These are phyloP conservation scores for Sinosuthora webbiana DNA, from an alignment of 2,113 vertebrate genomes.

Conservation along the genomic window DNA sequence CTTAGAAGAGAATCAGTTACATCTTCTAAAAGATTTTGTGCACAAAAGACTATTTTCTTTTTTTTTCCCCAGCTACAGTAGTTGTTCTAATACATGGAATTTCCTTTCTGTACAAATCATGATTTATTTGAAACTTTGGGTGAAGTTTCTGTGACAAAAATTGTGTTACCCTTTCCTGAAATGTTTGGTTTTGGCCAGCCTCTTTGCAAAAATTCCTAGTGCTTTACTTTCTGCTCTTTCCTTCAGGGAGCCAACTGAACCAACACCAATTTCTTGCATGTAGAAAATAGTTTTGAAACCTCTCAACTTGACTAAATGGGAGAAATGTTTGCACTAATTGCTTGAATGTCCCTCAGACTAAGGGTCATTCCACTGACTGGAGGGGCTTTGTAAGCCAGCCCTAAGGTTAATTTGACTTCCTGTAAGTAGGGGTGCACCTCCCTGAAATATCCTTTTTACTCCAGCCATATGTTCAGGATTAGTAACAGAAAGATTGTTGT, in stretches of 20 bases:
- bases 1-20: background rate
- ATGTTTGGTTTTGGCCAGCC: fast-evolving
- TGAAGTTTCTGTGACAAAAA: background rate
- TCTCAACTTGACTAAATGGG: background rate
- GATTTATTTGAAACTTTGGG: background rate
- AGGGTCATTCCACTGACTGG: background rate
- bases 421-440: background rate
- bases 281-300: background rate
- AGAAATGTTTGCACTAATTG: background rate
- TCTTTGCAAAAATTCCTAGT: background rate
- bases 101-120: background rate
- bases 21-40: background rate
- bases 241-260: background rate
- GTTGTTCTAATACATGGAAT: background rate
- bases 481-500: background rate
- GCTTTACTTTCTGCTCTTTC: background rate
- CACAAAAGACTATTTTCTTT: background rate
- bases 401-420: background rate
- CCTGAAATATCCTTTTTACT: background rate
- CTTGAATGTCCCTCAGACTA: background rate
- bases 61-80: background rate
- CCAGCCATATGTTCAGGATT: background rate
- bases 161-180: background rate
- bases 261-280: background rate
- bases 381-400: background rate